These are phyloP conservation scores for Psittacara wagleri DNA, from an alignment of 2,113 vertebrate species.

Conservation along the genomic window DNA sequence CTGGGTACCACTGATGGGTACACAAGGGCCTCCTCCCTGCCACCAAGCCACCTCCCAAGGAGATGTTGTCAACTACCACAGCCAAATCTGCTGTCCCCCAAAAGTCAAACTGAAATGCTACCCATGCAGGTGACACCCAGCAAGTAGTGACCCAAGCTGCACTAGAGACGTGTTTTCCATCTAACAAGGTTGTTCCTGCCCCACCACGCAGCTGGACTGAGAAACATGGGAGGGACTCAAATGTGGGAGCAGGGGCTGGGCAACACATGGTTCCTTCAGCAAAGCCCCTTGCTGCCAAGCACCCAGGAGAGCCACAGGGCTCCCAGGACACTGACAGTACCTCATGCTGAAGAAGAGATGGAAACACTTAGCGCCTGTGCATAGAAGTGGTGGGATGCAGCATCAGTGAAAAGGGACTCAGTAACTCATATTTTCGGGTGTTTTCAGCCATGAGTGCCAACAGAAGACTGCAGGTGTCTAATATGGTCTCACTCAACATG, in stretches of 20 bases:
- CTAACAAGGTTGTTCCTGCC: neutral
- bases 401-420: neutral
- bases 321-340: neutral
- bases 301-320: neutral
- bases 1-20: neutral
- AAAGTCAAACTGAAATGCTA: neutral
- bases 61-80: neutral
- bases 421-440: rapidly evolving
- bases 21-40: neutral
- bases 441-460: neutral
- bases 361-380: neutral
- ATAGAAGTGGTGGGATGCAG: neutral
- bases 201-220: rapidly evolving
- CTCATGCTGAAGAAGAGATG: neutral
- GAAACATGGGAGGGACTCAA: neutral
- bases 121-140: neutral
- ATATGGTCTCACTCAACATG: neutral
- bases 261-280: neutral
- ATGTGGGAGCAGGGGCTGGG: neutral
- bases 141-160: neutral
- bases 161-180: rapidly evolving
- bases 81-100: neutral
- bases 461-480: neutral
- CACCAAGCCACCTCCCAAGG: neutral
- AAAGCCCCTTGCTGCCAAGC: neutral